Evolutionary conservation across 2,113 vertebrate species (phyloP).

Genomic region (Microcebus murinus): DNA sequence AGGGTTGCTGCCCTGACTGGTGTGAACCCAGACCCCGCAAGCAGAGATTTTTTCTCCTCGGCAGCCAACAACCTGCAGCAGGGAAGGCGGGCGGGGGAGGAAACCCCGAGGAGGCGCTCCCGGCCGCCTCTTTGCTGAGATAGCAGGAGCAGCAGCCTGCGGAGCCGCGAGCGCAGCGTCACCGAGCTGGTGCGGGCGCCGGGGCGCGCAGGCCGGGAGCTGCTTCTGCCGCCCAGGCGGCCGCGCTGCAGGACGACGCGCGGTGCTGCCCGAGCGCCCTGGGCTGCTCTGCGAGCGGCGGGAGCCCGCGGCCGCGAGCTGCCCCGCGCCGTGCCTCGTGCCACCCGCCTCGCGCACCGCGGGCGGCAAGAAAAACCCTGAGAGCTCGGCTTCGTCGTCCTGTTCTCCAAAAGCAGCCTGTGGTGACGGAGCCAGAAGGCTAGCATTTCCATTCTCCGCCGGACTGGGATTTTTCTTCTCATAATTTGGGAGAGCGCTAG

Average conservation of each 20-base stretch:
- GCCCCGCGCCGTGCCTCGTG: not conserved
- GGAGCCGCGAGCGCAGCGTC: conserved; percentile 68
- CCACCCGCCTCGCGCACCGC: conserved; percentile 13
- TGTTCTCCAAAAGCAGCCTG: not conserved
- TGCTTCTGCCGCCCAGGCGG: not conserved
- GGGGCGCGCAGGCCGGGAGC: not conserved
- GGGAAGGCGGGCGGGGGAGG: conserved; percentile 53
- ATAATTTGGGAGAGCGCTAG: not conserved
- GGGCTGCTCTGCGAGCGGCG: not conserved
- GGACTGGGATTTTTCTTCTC: conserved; percentile 19
- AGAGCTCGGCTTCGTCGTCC: not conserved
- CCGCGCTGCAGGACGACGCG: conserved; percentile 35
- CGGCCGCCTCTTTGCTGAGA: conserved; percentile 62
- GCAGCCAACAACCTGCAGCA: conserved; percentile 67
- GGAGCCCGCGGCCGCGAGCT: not conserved
- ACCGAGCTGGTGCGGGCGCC: conserved; percentile 32
- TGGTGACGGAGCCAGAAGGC: not conserved
- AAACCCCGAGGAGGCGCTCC: conserved; percentile 63
- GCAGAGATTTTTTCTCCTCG: conserved; percentile 44
- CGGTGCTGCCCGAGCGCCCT: not conserved
- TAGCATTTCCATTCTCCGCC: not conserved
- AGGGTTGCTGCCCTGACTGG: not conserved
- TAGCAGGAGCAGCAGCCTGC: conserved; percentile 57
- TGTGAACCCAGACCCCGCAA: not conserved
- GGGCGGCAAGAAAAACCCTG: not conserved